Evolutionary conservation across 2,113 vertebrate genomes (phyloP).

Genomic region (Dinomys branickii): DNA sequence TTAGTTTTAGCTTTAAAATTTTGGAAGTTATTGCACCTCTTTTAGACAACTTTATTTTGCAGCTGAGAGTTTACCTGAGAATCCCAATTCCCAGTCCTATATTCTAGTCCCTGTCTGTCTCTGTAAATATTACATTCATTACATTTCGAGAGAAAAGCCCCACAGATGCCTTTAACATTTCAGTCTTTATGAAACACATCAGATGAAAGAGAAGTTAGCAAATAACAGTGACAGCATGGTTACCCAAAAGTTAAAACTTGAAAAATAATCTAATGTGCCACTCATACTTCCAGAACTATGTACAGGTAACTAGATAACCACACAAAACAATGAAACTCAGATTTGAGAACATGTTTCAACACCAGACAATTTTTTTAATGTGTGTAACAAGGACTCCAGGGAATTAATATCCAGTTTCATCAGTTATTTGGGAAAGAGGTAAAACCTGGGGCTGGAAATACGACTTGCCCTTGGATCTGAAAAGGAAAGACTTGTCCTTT

Average conservation of each 20-base stretch:
- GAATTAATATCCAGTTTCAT: not conserved
- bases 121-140: slow-evolving; percentile 1
- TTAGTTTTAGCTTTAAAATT: slow-evolving; percentile 53
- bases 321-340: not conserved
- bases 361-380: not conserved
- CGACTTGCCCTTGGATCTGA: not conserved
- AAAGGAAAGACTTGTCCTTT: not conserved
- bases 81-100: not conserved
- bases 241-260: slow-evolving; percentile 45
- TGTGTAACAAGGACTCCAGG: not conserved
- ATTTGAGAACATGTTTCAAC: not conserved
- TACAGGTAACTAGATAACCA: not conserved
- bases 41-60: slow-evolving; percentile 39
- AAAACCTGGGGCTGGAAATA: not conserved
- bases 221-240: not conserved
- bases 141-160: slow-evolving; percentile 28
- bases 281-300: not conserved
- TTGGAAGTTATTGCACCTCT: not conserved
- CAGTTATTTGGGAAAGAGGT: not conserved
- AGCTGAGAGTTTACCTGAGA: slow-evolving; percentile 37
- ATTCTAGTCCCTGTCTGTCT: not conserved
- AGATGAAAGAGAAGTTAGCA: slow-evolving; percentile 26
- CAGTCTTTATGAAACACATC: slow-evolving; percentile 16
- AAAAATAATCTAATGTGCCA: slow-evolving; percentile 30
- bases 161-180: slow-evolving; percentile 7